phyloP scores from a whole-genome alignment of 2,113 vertebrate species.

The Rhodinocichla rosea region DNA sequence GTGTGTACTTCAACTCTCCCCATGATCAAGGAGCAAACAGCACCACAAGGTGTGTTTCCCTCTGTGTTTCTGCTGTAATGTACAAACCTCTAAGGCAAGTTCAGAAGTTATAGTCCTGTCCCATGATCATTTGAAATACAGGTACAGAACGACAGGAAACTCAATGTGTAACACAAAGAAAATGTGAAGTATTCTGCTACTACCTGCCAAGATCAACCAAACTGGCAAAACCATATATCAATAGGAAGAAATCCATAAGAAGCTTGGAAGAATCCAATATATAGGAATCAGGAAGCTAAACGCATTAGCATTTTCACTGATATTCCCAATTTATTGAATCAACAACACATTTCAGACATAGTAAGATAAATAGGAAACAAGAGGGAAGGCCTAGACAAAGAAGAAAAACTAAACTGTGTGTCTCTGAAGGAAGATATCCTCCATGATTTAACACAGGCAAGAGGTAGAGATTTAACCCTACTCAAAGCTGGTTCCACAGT shows the following conservation, averaged over 20 bases:
- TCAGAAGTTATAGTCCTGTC: not conserved
- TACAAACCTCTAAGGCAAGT: not conserved
- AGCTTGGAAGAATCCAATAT: not conserved
- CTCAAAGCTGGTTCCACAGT: not conserved
- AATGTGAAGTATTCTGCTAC: not conserved
- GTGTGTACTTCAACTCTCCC: not conserved
- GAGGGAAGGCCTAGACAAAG: not conserved
- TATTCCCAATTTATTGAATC: not conserved
- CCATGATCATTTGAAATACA: not conserved
- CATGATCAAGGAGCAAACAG: not conserved
- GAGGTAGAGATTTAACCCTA: not conserved
- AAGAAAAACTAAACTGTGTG: not conserved
- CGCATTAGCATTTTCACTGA: not conserved
- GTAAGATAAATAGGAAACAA: not conserved
- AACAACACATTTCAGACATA: not conserved
- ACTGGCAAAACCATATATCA: not conserved
- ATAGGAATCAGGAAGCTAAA: not conserved
- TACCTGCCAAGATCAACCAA: not conserved
- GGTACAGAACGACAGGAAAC: not conserved
- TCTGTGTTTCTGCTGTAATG: not conserved
- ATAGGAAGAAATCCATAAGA: not conserved
- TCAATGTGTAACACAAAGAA: not conserved
- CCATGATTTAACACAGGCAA: not conserved
- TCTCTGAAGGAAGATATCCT: not conserved
- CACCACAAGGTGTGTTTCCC: not conserved